A percentile compares a stretch with the other conserved stretches of the same genome.
These are phyloP conservation scores for Mythimna pallens DNA, from an alignment of 2,888 invertebrate genomes.

Conservation along the genomic window DNA sequence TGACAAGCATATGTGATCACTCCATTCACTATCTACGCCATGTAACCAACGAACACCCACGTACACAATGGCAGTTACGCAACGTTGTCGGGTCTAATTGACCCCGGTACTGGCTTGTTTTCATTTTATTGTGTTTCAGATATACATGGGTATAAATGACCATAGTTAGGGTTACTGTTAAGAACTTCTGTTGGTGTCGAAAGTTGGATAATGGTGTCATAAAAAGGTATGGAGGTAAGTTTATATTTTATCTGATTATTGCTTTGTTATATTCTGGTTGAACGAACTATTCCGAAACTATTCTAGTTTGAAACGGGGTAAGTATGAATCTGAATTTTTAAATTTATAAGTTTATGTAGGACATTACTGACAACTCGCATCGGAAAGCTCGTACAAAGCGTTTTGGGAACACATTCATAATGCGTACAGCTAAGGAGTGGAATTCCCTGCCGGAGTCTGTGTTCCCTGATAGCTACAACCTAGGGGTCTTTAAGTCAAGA, in stretches of 20 bases:
- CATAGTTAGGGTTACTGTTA: constrained; percentile 23
- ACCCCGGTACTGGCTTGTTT: constrained; percentile 46
- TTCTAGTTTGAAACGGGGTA: too few relatives aligned
- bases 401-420: too few relatives aligned
- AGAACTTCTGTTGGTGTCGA: constrained; percentile 7
- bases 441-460: too few relatives aligned
- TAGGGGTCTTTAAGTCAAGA: too few relatives aligned
- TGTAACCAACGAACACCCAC: constrained; percentile 27
- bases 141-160: constrained; percentile 43
- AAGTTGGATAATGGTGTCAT: constrained; percentile 28
- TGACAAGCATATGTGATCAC: background rate
- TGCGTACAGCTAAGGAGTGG: too few relatives aligned
- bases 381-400: too few relatives aligned
- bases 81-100: constrained; percentile 57
- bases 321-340: too few relatives aligned
- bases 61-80: constrained; percentile 43
- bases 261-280: background rate
- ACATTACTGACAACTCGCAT: too few relatives aligned
- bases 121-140: constrained; percentile 52
- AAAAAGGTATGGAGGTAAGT: constrained; percentile 19
- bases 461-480: too few relatives aligned
- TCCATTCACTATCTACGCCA: constrained; percentile 33
- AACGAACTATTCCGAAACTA: too few relatives aligned
- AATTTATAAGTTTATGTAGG: too few relatives aligned
- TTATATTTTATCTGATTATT: constrained; percentile 9